Evolutionary conservation across 2,888 invertebrate species (phyloP).

Genomic region (Lymantria dispar): DNA sequence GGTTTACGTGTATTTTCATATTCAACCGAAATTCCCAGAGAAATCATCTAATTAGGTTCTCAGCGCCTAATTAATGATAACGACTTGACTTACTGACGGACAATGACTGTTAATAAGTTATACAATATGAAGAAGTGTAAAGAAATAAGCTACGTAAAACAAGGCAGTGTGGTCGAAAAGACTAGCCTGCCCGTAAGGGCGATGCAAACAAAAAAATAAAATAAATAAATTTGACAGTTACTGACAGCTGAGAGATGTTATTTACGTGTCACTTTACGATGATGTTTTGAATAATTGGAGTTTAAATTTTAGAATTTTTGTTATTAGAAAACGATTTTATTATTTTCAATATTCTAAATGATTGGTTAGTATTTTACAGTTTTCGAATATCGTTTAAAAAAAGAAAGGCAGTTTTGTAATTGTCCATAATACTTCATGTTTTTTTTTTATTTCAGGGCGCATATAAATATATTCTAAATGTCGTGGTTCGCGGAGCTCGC

Average conservation of each 20-base stretch:
- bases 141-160: no score
- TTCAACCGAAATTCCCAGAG: no score
- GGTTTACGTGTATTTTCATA: no score
- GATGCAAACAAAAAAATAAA: no score
- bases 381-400: not conserved
- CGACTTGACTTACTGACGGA: no score
- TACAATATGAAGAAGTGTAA: no score
- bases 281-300: conserved; percentile 24
- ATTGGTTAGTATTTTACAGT: conserved; percentile 7
- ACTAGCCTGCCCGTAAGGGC: no score
- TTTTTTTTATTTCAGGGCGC: conserved; percentile 29
- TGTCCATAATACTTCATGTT: not conserved
- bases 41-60: no score
- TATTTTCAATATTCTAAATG: conserved; percentile 13
- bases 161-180: no score
- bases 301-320: conserved; percentile 1
- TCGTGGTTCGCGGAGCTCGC: conserved; percentile 89
- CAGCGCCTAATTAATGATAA: no score
- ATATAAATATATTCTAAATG: conserved; percentile 67
- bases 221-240: no score
- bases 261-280: conserved; percentile 30
- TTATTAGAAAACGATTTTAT: not conserved
- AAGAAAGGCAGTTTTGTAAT: not conserved
- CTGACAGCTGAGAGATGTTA: conserved; percentile 4
- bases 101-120: no score